Evolutionary conservation across 2,888 invertebrate genomes (phyloP).

Genomic region (Pheosia gnoma): DNA sequence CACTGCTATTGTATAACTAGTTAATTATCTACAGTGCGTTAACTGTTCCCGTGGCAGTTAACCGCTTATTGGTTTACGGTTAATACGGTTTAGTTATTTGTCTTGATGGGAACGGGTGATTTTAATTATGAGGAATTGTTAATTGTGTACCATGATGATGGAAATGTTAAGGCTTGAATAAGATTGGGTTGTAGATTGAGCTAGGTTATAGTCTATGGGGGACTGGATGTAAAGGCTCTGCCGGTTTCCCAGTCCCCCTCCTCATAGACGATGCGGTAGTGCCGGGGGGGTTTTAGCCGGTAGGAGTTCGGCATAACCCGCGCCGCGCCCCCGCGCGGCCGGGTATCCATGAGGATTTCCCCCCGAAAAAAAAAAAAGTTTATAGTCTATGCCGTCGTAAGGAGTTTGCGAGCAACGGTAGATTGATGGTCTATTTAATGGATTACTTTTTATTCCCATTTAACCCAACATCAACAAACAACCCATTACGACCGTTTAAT

Average conservation of each 20-base stretch:
- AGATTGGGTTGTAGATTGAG: not conserved
- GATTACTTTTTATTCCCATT: not conserved
- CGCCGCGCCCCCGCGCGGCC: too few species aligned
- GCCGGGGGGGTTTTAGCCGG: too few species aligned
- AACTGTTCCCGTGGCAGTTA: constrained; percentile 41
- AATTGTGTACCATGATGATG: not conserved
- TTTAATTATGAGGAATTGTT: constrained; percentile 18
- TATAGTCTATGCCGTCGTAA: too few species aligned
- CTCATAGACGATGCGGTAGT: too few species aligned
- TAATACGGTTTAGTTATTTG: constrained; percentile 26
- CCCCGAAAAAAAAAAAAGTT: too few species aligned
- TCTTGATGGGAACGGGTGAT: constrained; percentile 10
- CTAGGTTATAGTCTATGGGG: too few species aligned
- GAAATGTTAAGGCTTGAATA: not conserved
- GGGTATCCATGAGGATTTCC: too few species aligned
- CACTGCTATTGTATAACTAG: constrained; percentile 37
- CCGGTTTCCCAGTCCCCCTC: too few species aligned
- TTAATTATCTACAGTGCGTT: constrained; percentile 47
- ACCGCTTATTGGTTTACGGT: constrained; percentile 35
- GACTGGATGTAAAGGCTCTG: too few species aligned
- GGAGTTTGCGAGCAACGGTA: too few species aligned
- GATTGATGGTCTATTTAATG: too few species aligned
- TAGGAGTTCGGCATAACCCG: too few species aligned
- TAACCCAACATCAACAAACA: not conserved
- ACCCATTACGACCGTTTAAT: not conserved